These are phyloP conservation scores for Ictalurus punctatus DNA, from an alignment of 2,113 vertebrate species.

Conservation along the genomic window DNA sequence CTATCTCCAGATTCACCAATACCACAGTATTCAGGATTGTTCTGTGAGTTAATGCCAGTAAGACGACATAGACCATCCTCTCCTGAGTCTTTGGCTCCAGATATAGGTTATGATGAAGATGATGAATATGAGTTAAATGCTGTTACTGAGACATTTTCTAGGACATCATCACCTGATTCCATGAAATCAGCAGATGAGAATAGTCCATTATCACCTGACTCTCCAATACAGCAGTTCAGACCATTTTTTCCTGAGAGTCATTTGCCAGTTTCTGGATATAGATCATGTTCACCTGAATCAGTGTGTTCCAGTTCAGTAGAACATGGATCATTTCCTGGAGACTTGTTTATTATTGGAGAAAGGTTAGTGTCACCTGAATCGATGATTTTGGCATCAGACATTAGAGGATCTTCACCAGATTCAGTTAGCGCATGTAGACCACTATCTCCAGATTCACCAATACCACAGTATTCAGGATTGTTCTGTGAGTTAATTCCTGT, in stretches of 20 bases:
- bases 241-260: neutral
- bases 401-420: constrained; percentile 56
- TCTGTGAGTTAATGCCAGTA: constrained; percentile 9
- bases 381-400: constrained; percentile 30
- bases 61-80: neutral
- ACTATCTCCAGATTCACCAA: constrained; percentile 54
- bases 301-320: constrained; percentile 20
- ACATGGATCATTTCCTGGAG: constrained; percentile 5
- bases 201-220: constrained; percentile 52
- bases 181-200: constrained; percentile 54
- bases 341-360: constrained; percentile 49
- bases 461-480: constrained; percentile 35
- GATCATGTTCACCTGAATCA: constrained; percentile 50
- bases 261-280: neutral
- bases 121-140: constrained; percentile 11
- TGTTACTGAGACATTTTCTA: neutral
- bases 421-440: constrained; percentile 52
- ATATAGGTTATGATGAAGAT: neutral
- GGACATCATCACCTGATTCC: constrained; percentile 52
- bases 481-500: neutral
- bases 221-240: constrained; percentile 44
- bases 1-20: constrained; percentile 44
- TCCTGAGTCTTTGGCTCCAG: constrained; percentile 32
- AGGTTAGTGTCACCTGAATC: constrained; percentile 41
- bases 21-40: constrained; percentile 45